Evolutionary conservation across 2,797 vertebrate species (phyloP), one percentile per base, ranked within the genome.

Genomic region (Epinephelus malabaricus): DNA sequence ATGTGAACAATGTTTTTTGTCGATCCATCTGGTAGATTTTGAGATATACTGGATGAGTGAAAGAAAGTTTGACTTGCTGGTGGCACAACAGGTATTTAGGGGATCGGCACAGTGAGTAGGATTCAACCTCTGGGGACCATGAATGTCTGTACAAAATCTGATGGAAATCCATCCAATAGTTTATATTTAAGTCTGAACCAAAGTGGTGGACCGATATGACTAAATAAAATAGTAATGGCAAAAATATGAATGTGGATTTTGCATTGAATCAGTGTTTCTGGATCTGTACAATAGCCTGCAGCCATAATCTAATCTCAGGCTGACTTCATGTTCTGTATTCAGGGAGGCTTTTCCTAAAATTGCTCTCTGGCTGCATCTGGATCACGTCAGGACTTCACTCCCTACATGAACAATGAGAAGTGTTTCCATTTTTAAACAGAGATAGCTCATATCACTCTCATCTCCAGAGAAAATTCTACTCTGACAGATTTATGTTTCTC

Each of bases 311-410:
- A 66, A 76, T 72, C 60, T 49, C 21, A 49, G 25, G 12, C 25
- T 49, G 21, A 63, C 56, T 54, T 51, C 9, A 69, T 62, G 49
- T 55, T 78, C 43, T 54, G 50, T 43, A 25, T 76, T 76, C 11
- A 40, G 18, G 50, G 74, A 62, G 50, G 63, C 43, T 54, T 75
- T 74, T 73, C 13, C 23, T 46, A 66, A 67, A 79, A 18, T 10
- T 27, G 23, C 21, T 74, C 51, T 54, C 34, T 38, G 59, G 25
- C 69, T 82, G 78, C 82, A 89, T 91, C 91, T 93, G 91, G 89
- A 92, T 90, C 76, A 66, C 78, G 85, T 94, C 88, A 88, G 60
- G 5, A 53, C 38, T 59, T 66, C 68, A 81, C 64, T 83, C 71
- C 82, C 72, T 63, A 72, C 51, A 74, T 61, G 60, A 78, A 73